Conservation (phyloP, 1,140 invertebrate species). For the Meteorus sp. region DNA sequence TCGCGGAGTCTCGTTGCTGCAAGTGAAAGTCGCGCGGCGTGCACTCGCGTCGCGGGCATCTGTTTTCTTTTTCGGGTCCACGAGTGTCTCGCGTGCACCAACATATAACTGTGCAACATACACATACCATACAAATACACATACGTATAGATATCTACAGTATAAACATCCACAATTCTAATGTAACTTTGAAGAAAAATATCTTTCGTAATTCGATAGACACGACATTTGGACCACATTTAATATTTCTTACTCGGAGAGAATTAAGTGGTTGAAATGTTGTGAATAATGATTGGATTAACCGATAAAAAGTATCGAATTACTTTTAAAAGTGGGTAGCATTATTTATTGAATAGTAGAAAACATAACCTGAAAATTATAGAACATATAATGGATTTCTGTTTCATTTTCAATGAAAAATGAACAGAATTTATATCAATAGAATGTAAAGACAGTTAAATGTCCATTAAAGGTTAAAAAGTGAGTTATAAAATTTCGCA, state of each 20-base stretch:
- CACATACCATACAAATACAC: not conserved
- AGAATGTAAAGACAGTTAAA: too few relatives aligned
- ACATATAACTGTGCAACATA: not conserved
- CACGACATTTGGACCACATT: not conserved
- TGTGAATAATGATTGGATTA: too few relatives aligned
- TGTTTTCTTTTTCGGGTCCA: conserved; percentile 22
- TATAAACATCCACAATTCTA: not conserved
- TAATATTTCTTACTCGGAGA: too few relatives aligned
- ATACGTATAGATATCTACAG: not conserved
- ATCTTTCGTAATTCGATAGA: conserved; percentile 8
- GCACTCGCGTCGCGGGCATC: conserved; percentile 23
- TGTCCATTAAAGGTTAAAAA: too few relatives aligned
- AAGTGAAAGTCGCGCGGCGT: conserved; percentile 26
- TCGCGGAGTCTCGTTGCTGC: conserved; percentile 13
- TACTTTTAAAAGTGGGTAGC: too few relatives aligned
- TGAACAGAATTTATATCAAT: not conserved
- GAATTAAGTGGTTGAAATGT: too few relatives aligned
- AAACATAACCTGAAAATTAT: not conserved
- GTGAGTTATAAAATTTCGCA: too few relatives aligned
- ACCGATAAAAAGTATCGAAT: too few relatives aligned
- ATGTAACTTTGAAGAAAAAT: too few relatives aligned
- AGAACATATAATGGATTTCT: not conserved
- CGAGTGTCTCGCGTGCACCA: not conserved
- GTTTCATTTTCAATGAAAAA: not conserved
- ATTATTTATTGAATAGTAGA: not conserved